Evolutionary conservation across 2,797 vertebrate genomes (phyloP), one percentile per base, ranked within the genome.

Genomic region (Phyllotis vaccarum): DNA sequence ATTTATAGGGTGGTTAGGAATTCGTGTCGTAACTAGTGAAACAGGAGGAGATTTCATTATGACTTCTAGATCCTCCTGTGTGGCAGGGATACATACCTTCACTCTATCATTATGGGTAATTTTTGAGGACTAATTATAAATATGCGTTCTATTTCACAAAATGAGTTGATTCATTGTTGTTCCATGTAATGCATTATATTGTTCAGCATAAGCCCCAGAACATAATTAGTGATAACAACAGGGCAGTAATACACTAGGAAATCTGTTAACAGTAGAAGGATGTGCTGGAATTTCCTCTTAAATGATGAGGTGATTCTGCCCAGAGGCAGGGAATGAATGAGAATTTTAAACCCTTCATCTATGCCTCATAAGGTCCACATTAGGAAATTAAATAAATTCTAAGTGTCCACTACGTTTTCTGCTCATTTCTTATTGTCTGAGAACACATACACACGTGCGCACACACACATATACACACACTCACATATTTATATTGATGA

Each of bases 1-100:
- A 98, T 98, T 98, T 97, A 97, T 97, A 96, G 93, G 37, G 95
- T 96, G 86, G 96, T 95, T 95, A 97, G 93, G 95, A 96, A 97
- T 97, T 97, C 97, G 56, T 96, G 96, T 97, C 91, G 52, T 97
- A 95, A 97, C 97, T 97, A 68, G 97, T 88, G 94, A 97, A 98
- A 97, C 75, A 92, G 92, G 96, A 92, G 92, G 96, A 97, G 94
- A 94, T 95, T 97, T 89, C 90, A 89, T 95, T 95, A 89, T 89
- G 96, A 97, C 95, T 97, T 91, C 93, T 79, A 91, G 74, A 94
- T 93, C 97, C 86, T 97, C 97, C 96, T 97, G 96, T 97, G 97
- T 94, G 93, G 97, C 90, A 96, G 66, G 70, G 87, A 92, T 66
- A 91, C 81, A 90, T 72, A 93, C 88, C 74, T 97, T 92, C 58